Percentiles rank a stretch among this genome's conserved stretches.
Conservation (phyloP, 1,140 invertebrate genomes). For the Akabosia matsudoensis region DNA sequence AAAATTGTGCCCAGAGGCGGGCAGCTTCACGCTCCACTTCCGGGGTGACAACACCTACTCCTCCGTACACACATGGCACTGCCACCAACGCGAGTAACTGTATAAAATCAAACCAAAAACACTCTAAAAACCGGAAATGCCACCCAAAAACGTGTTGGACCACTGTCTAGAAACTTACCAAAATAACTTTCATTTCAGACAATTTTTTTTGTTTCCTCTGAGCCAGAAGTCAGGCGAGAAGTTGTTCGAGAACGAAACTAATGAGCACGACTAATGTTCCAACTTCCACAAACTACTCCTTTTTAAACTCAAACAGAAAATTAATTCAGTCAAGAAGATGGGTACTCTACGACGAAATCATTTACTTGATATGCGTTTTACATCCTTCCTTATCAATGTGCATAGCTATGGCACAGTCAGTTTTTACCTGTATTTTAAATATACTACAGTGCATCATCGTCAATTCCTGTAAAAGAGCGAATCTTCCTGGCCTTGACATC, state of each 20-base stretch:
- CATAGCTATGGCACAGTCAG: too few relatives aligned
- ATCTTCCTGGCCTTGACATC: not conserved
- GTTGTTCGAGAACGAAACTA: not conserved
- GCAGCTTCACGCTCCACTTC: slow-evolving; percentile 1
- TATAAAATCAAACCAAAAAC: not conserved
- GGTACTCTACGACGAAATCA: not conserved
- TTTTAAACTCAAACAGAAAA: not conserved
- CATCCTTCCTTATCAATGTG: too few relatives aligned
- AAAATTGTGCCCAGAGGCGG: slow-evolving; percentile 9
- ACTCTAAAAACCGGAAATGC: not conserved
- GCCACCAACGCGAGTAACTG: not conserved
- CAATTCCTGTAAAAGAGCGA: not conserved
- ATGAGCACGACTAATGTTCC: not conserved
- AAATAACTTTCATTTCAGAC: not conserved
- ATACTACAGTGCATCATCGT: not conserved
- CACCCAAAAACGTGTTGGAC: not conserved
- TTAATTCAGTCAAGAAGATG: not conserved
- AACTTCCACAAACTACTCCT: not conserved
- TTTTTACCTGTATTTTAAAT: too few relatives aligned
- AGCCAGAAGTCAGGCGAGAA: not conserved
- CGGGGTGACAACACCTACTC: slow-evolving; percentile 10
- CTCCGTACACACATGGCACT: not conserved
- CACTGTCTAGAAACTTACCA: not conserved
- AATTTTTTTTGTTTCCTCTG: not conserved
- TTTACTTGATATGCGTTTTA: not conserved